These are phyloP conservation scores for Agapornis canus DNA, from an alignment of 2,797 vertebrate genomes.

Conservation along the genomic window DNA sequence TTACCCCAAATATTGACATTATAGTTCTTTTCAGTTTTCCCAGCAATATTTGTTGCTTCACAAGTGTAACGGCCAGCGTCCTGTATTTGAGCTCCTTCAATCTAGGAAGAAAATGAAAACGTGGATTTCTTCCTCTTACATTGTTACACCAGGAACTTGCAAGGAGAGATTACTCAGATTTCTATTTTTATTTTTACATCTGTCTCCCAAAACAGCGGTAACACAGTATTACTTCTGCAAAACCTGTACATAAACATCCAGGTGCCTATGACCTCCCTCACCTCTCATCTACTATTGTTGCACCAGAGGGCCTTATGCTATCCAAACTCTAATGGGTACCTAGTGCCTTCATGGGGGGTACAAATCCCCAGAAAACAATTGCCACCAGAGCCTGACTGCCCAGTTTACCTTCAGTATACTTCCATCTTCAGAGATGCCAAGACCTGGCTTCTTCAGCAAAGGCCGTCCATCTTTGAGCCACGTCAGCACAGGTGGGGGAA, in stretches of 20 bases:
- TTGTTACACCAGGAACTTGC: background rate
- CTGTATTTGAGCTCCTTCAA: constrained; percentile 87
- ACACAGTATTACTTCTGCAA: background rate
- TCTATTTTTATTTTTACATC: background rate
- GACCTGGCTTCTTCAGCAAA: constrained; percentile 85
- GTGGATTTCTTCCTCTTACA: background rate
- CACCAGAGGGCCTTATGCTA: background rate
- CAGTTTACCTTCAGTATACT: constrained; percentile 83
- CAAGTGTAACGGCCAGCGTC: constrained; percentile 96
- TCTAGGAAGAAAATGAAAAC: constrained; percentile 73
- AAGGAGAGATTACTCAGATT: background rate
- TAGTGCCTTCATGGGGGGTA: fast-evolving
- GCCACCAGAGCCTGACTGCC: fast-evolving
- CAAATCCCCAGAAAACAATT: background rate
- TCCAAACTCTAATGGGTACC: fast-evolving
- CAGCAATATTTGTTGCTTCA: constrained; percentile 92
- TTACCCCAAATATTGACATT: constrained; percentile 97
- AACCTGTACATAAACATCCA: fast-evolving
- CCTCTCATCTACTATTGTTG: background rate
- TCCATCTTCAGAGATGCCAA: constrained; percentile 83
- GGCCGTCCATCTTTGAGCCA: constrained; percentile 91
- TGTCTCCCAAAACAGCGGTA: background rate
- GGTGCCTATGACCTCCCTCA: background rate
- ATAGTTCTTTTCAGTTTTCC: constrained; percentile 95
- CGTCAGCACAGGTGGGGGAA: constrained; percentile 85